These are phyloP conservation scores for Sebastes cheni DNA, from an alignment of 2,797 vertebrate genomes.

Conservation along the genomic window DNA sequence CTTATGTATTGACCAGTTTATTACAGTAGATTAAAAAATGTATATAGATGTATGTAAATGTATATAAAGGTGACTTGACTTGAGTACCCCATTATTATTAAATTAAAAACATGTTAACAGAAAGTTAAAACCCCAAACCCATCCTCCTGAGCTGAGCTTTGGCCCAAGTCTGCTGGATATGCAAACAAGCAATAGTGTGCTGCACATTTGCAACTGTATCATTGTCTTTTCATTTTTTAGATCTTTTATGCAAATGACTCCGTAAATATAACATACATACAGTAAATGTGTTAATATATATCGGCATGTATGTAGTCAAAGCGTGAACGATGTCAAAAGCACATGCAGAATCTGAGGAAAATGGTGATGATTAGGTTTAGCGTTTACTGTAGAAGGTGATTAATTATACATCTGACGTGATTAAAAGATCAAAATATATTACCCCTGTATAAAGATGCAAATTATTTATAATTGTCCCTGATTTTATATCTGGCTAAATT, in stretches of 20 bases:
- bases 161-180: too few relatives aligned
- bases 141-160: too few relatives aligned
- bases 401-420: conserved; percentile 6
- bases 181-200: neutral
- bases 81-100: too few relatives aligned
- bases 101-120: too few relatives aligned
- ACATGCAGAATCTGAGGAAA: neutral
- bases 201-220: neutral
- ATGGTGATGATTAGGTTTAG: neutral
- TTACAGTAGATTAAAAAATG: too few relatives aligned
- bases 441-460: neutral
- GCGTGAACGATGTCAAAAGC: neutral
- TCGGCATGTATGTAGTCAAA: neutral
- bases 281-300: neutral
- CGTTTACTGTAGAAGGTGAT: neutral
- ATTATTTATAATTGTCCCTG: neutral
- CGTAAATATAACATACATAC: neutral
- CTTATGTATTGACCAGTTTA: too few relatives aligned
- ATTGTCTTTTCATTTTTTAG: neutral
- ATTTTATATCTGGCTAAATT: conserved; percentile 9
- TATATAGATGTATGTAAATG: too few relatives aligned
- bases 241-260: neutral
- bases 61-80: too few relatives aligned
- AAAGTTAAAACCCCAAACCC: too few relatives aligned
- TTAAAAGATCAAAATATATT: conserved; percentile 14